Evolutionary conservation across 2,113 vertebrate species (phyloP).

Genomic region (Chitala chitala): DNA sequence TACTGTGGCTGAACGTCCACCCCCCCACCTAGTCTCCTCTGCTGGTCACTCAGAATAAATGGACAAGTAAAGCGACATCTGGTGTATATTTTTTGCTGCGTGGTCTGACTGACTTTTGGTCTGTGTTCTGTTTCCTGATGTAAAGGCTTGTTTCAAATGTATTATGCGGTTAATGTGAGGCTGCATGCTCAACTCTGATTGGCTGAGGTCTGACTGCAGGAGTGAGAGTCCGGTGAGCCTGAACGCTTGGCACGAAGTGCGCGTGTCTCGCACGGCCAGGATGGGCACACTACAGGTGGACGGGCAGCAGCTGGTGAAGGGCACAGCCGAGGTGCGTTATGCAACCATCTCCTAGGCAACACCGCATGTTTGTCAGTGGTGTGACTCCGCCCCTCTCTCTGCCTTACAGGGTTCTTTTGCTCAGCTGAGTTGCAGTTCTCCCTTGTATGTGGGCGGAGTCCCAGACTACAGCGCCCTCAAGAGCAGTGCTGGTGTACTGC

Average conservation of each 20-base stretch:
- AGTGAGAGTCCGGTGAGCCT: constrained; percentile 74
- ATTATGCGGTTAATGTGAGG: not conserved
- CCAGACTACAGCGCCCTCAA: constrained; percentile 79
- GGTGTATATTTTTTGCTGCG: not conserved
- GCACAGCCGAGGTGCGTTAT: constrained; percentile 77
- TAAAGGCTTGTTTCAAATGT: not conserved
- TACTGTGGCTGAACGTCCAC: not conserved
- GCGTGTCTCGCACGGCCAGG: constrained; percentile 84
- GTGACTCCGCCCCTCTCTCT: not conserved
- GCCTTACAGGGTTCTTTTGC: constrained; percentile 84
- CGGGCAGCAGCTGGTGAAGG: constrained; percentile 75
- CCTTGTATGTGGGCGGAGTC: constrained; percentile 85
- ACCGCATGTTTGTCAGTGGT: not conserved
- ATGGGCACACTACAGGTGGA: constrained; percentile 90
- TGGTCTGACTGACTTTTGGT: not conserved
- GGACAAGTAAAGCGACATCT: too few relatives aligned
- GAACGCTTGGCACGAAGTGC: constrained; percentile 81
- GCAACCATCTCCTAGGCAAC: not conserved
- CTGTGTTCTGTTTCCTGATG: not conserved
- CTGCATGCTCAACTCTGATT: constrained; percentile 9
- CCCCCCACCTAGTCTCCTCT: too few relatives aligned
- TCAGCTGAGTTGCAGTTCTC: constrained; percentile 90
- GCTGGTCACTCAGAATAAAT: too few relatives aligned
- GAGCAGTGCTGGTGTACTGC: constrained; percentile 69
- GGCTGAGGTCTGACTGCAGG: constrained; percentile 50